A percentile compares a stretch with the other conserved stretches of the same genome.
Conservation (phyloP, 2,797 vertebrate genomes). For the Arrhamphus sclerolepis region DNA sequence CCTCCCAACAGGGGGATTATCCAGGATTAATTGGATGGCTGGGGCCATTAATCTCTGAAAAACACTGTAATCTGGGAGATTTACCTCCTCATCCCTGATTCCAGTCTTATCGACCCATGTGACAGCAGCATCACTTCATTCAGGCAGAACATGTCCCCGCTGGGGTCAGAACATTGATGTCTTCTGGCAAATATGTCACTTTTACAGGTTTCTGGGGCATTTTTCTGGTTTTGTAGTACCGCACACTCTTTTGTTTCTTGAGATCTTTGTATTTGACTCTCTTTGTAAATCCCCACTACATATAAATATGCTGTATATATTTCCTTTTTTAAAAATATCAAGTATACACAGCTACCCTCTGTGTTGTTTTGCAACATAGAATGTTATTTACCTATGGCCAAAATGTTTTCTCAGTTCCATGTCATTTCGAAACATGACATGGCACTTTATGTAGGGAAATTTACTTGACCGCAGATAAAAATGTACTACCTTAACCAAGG, state of each 20-base stretch:
- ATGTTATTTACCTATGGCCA: conserved; percentile 4
- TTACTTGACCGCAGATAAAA: conserved; percentile 17
- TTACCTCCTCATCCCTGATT: conserved; percentile 57
- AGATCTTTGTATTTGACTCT: conserved; percentile 1
- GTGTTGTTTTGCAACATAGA: not conserved
- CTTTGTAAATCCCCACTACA: accelerated
- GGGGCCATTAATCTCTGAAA: conserved; percentile 65
- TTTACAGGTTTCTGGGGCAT: conserved; percentile 8
- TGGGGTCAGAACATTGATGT: conserved; percentile 17
- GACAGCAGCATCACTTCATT: conserved; percentile 44
- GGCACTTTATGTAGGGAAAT: conserved; percentile 9
- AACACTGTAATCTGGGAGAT: conserved; percentile 68
- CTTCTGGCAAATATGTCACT: not conserved
- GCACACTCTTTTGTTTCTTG: conserved; percentile 11
- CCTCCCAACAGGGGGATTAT: conserved; percentile 57
- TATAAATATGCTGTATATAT: not conserved
- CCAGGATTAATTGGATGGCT: conserved; percentile 67
- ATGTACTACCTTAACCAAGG: conserved; percentile 11
- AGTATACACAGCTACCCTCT: not conserved
- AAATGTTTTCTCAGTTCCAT: conserved; percentile 22
- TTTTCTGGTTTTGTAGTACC: conserved; percentile 24
- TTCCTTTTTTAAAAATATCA: not conserved
- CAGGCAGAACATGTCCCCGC: conserved; percentile 19
- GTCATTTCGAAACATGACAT: conserved; percentile 18
- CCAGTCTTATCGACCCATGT: conserved; percentile 52